A percentile compares a stretch with the other conserved stretches of the same genome.
phyloP scores from a whole-genome alignment of 1,140 invertebrate species.

The Probaryconus sp. region DNA sequence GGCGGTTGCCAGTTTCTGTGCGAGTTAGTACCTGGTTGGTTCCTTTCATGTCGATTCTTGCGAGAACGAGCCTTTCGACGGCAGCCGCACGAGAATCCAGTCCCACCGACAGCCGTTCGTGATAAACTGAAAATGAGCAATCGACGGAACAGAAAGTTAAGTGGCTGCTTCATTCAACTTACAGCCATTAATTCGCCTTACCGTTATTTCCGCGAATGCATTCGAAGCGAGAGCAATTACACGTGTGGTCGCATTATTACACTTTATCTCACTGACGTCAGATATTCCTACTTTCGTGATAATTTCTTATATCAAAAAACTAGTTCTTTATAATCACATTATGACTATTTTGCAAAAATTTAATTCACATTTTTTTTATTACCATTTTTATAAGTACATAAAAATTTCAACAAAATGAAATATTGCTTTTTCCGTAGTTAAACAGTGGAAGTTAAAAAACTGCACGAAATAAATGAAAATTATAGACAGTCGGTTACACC shows the following conservation, averaged over 20 bases:
- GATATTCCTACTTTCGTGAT: too few relatives aligned
- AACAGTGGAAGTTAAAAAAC: too few relatives aligned
- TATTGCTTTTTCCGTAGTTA: too few relatives aligned
- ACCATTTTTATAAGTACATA: too few relatives aligned
- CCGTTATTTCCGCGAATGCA: slow-evolving; percentile 40
- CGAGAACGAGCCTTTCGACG: slow-evolving; percentile 55
- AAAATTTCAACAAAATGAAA: too few relatives aligned
- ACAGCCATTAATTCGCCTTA: slow-evolving; percentile 41
- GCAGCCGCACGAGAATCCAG: slow-evolving; percentile 41
- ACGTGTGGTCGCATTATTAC: slow-evolving; percentile 33
- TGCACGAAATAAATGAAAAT: too few relatives aligned
- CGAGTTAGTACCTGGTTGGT: slow-evolving; percentile 46
- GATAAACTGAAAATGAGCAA: slow-evolving; percentile 60
- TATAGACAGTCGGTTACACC: too few relatives aligned
- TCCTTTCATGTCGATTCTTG: slow-evolving; percentile 60
- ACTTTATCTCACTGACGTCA: too few relatives aligned
- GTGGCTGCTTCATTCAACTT: slow-evolving; percentile 55
- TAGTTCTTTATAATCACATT: too few relatives aligned
- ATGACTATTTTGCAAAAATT: too few relatives aligned
- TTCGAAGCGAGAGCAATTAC: slow-evolving; percentile 36
- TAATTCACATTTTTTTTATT: too few relatives aligned
- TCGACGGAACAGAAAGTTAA: slow-evolving; percentile 52
- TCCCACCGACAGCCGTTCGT: slow-evolving; percentile 31
- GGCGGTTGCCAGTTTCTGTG: slow-evolving; percentile 60
- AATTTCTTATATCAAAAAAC: too few relatives aligned